Conservation (phyloP, 2,888 invertebrate genomes). For the Dicyrtoma fusca region DNA sequence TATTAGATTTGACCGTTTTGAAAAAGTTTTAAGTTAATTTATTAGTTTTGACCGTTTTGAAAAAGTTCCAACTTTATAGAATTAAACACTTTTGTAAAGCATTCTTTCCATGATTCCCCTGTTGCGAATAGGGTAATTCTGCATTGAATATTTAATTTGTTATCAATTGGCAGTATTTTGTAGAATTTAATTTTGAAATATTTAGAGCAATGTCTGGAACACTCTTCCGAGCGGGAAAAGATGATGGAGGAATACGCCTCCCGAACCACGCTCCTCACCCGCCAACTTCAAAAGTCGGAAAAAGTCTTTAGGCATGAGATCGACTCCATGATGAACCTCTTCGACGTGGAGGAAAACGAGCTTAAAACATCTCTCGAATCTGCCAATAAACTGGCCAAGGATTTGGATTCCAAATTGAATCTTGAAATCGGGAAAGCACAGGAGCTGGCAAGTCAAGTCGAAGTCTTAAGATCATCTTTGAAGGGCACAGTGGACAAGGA, state of each 20-base stretch:
- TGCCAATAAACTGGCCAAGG: constrained; percentile 12
- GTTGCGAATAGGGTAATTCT: too few species aligned
- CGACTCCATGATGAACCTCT: constrained; percentile 48
- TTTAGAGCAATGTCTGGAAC: constrained; percentile 46
- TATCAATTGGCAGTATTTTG: too few species aligned
- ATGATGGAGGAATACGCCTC: constrained; percentile 52
- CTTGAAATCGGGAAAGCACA: constrained; percentile 7
- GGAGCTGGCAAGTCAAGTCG: constrained; percentile 24
- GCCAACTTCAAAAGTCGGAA: constrained; percentile 54
- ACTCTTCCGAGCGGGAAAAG: constrained; percentile 47
- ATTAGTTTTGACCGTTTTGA: too few species aligned
- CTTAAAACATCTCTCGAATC: constrained; percentile 39
- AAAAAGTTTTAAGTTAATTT: too few species aligned
- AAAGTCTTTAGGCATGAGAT: constrained; percentile 52
- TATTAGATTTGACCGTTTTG: too few species aligned
- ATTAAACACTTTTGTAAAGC: too few species aligned
- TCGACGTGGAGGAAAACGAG: constrained; percentile 52
- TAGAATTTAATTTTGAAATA: background rate
- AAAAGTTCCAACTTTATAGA: too few species aligned
- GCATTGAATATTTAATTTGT: too few species aligned
- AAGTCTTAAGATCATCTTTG: constrained; percentile 34
- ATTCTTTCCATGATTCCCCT: too few species aligned
- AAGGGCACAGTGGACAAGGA: constrained; percentile 37
- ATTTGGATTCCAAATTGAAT: constrained; percentile 27
- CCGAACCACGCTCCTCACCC: constrained; percentile 56